Conservation (phyloP, 2,797 vertebrate genomes). For the Labroides dimidiatus region DNA sequence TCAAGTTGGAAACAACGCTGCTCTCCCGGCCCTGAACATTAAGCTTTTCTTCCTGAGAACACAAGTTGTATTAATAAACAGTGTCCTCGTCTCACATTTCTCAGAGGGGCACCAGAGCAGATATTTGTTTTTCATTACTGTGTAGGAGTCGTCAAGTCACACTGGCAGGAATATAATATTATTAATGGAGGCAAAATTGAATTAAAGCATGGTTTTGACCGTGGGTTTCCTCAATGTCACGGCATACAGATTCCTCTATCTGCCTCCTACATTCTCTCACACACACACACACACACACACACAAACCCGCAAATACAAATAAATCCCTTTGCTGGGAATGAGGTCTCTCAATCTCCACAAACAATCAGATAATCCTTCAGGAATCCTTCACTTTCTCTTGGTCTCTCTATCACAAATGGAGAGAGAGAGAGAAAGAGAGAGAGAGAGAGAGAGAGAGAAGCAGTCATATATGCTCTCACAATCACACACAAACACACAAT, state of each 20-base stretch:
- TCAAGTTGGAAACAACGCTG: constrained; percentile 28
- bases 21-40: constrained; percentile 22
- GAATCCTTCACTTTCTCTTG: constrained; percentile 77
- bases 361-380: constrained; percentile 84
- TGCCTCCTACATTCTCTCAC: constrained; percentile 41
- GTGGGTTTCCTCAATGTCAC: constrained; percentile 82
- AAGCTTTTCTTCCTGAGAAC: constrained; percentile 50
- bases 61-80: constrained; percentile 62
- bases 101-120: constrained; percentile 41
- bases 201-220: constrained; percentile 82
- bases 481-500: constrained; percentile 31
- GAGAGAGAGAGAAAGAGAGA: constrained; percentile 43
- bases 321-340: constrained; percentile 80
- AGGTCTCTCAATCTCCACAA: constrained; percentile 81
- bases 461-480: constrained; percentile 42
- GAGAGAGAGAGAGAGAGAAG: constrained; percentile 37
- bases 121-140: constrained; percentile 74
- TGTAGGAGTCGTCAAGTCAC: constrained; percentile 68
- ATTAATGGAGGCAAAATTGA: constrained; percentile 82
- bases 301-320: constrained; percentile 61
- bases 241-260: constrained; percentile 71
- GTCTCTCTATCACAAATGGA: constrained; percentile 74
- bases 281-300: constrained; percentile 26
- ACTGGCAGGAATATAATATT: constrained; percentile 72
- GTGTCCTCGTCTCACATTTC: constrained; percentile 34